phyloP scores from a whole-genome alignment of 2,797 vertebrate species.

The Amphiprion clarkii region DNA sequence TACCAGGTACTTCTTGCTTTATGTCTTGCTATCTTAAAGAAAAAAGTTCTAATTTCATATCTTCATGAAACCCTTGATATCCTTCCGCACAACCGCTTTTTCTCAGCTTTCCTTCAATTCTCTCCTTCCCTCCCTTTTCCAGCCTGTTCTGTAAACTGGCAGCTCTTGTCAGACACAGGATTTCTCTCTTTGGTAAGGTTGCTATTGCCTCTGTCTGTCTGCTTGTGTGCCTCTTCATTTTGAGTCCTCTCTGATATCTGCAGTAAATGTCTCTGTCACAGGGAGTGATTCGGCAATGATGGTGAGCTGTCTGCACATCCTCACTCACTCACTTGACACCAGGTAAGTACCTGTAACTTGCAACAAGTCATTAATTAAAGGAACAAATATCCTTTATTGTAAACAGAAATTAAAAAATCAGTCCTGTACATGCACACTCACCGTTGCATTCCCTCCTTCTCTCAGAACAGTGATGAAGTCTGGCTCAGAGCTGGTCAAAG shows the following conservation, averaged over 20 bases:
- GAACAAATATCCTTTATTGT: background rate
- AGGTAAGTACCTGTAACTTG: constrained; percentile 82
- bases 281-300: constrained; percentile 95
- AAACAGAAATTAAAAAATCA: background rate
- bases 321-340: constrained; percentile 95
- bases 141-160: constrained; percentile 99
- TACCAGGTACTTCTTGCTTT: constrained; percentile 87
- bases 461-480: constrained; percentile 98
- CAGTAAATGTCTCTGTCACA: constrained; percentile 68
- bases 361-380: background rate
- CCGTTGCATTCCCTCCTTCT: background rate
- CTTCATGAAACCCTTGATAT: constrained; percentile 36
- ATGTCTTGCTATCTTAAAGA: background rate
- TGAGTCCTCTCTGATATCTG: constrained; percentile 13
- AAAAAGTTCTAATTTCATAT: background rate
- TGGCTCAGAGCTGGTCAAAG: constrained; percentile 96
- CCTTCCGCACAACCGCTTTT: constrained; percentile 4
- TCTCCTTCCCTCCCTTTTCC: constrained; percentile 68
- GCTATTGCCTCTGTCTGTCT: constrained; percentile 29
- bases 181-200: constrained; percentile 98
- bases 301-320: constrained; percentile 98
- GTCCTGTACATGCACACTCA: background rate
- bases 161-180: constrained; percentile 99
- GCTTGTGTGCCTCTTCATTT: constrained; percentile 18
- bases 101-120: constrained; percentile 52